phyloP scores from a whole-genome alignment of 1,140 invertebrate genomes.

The Microplitis demolitor region DNA sequence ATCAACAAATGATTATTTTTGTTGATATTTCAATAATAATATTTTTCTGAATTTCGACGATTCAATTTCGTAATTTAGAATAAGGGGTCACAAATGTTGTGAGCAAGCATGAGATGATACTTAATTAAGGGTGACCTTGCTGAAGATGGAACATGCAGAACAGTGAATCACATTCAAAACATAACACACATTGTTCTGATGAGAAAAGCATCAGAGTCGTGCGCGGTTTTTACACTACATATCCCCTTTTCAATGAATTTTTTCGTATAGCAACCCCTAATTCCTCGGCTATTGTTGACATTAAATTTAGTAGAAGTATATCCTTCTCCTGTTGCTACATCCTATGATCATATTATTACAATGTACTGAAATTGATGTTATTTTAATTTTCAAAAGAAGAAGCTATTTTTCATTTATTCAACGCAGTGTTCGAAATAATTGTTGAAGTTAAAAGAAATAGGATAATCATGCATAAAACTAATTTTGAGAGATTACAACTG shows the following conservation, averaged over 20 bases:
- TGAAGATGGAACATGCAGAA: conserved; percentile 21
- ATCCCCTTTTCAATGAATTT: neutral
- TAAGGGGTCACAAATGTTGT: too few relatives aligned
- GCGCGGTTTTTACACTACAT: conserved; percentile 14
- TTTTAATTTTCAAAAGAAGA: too few relatives aligned
- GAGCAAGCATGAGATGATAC: conserved; percentile 5
- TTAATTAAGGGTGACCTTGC: conserved; percentile 27
- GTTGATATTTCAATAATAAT: too few relatives aligned
- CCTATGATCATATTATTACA: conserved; percentile 16
- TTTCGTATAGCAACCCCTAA: neutral
- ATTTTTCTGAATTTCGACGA: neutral
- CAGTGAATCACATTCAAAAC: conserved; percentile 39
- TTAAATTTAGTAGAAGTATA: conserved; percentile 46
- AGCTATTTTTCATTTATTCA: too few relatives aligned
- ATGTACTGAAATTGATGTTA: too few relatives aligned
- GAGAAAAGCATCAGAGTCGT: neutral
- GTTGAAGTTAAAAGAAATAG: too few relatives aligned
- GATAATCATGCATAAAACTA: too few relatives aligned
- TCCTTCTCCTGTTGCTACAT: conserved; percentile 1
- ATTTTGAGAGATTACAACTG: too few relatives aligned
- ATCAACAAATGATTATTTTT: too few relatives aligned
- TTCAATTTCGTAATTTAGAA: conserved; percentile 13
- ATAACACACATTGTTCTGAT: neutral
- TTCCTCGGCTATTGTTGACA: conserved; percentile 29
- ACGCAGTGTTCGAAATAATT: conserved; percentile 22